Conservation (phyloP, 2,888 invertebrate genomes). For the Tetramorium bicarinatum region DNA sequence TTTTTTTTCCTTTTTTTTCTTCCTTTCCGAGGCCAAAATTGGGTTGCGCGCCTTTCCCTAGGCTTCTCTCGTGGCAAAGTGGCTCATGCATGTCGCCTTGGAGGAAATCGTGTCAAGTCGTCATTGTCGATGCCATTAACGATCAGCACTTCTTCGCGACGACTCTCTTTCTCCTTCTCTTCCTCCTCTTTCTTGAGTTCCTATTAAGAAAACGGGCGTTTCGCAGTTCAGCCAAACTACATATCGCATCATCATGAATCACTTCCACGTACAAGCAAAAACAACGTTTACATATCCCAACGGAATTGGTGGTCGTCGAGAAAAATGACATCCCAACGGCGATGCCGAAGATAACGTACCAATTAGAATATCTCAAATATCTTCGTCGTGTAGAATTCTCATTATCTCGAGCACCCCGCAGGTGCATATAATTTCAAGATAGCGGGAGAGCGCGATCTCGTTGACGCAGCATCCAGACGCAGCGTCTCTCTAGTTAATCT, state of each 20-base stretch:
- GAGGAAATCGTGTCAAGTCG: conserved; percentile 55
- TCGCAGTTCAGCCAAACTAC: not conserved
- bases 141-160: conserved; percentile 27
- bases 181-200: not conserved
- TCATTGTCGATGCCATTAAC: conserved; percentile 27
- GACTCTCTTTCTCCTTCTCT: not conserved
- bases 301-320: not conserved
- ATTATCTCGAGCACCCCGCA: conserved; percentile 32
- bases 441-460: conserved; percentile 44
- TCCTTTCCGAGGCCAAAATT: conserved; percentile 54
- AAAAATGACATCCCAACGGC: not conserved
- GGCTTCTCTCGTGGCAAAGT: conserved; percentile 11
- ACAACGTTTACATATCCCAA: conserved; percentile 34
- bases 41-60: conserved; percentile 67
- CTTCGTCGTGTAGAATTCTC: conserved; percentile 51
- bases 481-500: not conserved
- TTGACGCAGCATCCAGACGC: conserved; percentile 35
- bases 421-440: conserved; percentile 37
- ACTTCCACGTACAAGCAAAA: conserved; percentile 29
- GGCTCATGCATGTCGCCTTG: conserved; percentile 33
- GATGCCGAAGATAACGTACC: conserved; percentile 56
- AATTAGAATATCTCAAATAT: conserved; percentile 63
- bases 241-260: not conserved
- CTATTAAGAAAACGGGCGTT: not conserved
- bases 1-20: conserved; percentile 8